Percentiles rank a stretch among this genome's conserved stretches.
Conservation (phyloP, 2,113 vertebrate genomes). For the Ginglymostoma cirratum region DNA sequence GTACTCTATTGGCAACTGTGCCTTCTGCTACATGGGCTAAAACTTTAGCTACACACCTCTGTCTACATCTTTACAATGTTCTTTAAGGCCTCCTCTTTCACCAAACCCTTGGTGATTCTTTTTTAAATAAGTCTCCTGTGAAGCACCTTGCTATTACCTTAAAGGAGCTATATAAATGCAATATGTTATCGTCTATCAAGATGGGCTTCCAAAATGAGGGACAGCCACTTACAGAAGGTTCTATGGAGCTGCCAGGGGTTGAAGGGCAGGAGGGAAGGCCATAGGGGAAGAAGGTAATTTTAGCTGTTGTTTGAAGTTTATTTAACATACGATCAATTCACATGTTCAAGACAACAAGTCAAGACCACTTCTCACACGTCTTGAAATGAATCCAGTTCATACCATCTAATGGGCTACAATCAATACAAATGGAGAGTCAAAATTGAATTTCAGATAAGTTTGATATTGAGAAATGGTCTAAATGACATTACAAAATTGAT, state of each 20-base stretch:
- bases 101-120: too few relatives aligned
- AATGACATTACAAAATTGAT: conserved; percentile 18
- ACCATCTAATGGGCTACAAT: background rate
- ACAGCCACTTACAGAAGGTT: background rate
- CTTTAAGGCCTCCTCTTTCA: too few relatives aligned
- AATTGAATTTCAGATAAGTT: background rate
- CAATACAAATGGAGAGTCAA: background rate
- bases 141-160: too few relatives aligned
- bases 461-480: background rate
- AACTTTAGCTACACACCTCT: too few relatives aligned
- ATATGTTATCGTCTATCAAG: too few relatives aligned
- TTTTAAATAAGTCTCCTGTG: too few relatives aligned
- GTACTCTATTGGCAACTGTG: too few relatives aligned
- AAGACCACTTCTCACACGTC: background rate
- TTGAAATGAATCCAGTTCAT: background rate
- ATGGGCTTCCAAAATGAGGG: background rate
- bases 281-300: background rate
- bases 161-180: too few relatives aligned
- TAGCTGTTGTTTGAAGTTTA: background rate
- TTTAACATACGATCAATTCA: background rate
- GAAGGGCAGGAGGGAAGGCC: background rate
- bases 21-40: too few relatives aligned
- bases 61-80: too few relatives aligned
- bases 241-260: background rate
- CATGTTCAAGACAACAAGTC: background rate